phyloP scores from a whole-genome alignment of 2,113 vertebrate species.

The Bubo scandiacus region DNA sequence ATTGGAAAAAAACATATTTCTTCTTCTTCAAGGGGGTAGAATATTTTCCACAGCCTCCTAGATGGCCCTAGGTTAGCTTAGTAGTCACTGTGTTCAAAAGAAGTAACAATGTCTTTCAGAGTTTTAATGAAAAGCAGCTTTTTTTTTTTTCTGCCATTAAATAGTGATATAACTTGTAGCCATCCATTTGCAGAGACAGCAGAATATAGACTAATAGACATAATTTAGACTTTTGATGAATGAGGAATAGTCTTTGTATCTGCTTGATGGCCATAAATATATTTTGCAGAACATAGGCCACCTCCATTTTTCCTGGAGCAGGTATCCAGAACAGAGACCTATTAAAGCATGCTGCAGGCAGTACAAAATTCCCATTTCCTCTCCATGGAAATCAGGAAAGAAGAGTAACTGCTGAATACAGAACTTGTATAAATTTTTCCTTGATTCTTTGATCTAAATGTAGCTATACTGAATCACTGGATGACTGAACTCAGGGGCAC shows the following conservation, averaged over 20 bases:
- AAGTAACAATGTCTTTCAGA: neutral
- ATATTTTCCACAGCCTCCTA: conserved; percentile 17
- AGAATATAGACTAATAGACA: neutral
- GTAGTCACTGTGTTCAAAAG: neutral
- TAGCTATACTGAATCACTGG: neutral
- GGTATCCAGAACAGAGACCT: neutral
- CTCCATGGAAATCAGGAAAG: neutral
- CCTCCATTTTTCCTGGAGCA: neutral
- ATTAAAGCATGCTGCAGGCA: neutral
- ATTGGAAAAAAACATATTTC: neutral
- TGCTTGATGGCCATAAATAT: neutral
- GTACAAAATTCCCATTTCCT: neutral
- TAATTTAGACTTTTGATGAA: neutral
- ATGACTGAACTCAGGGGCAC: neutral
- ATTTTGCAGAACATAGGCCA: neutral
- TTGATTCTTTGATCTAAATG: neutral
- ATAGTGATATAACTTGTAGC: neutral
- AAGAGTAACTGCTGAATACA: neutral
- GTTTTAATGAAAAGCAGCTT: neutral
- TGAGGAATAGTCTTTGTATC: neutral
- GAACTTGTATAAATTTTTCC: neutral
- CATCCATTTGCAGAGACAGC: neutral
- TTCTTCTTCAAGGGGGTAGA: neutral
- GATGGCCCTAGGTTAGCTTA: neutral
- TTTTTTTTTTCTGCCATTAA: neutral